phyloP scores from a whole-genome alignment of 1,140 invertebrate genomes.

The Limonius californicus region DNA sequence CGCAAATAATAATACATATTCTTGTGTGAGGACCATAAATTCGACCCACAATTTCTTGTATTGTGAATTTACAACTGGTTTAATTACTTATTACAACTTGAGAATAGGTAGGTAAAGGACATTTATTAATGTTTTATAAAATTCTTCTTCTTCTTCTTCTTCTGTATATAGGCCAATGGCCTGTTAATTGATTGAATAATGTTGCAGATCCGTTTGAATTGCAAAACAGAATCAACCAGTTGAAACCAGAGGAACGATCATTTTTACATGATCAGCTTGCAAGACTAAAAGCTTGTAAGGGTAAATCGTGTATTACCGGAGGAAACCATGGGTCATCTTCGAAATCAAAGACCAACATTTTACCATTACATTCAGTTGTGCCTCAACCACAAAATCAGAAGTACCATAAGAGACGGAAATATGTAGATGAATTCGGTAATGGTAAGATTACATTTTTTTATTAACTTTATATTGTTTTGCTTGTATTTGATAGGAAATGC shows the following conservation, averaged over 20 bases:
- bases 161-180: too few species aligned
- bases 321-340: slow-evolving; percentile 45
- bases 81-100: slow-evolving; percentile 92
- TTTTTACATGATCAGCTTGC: slow-evolving; percentile 73
- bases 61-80: slow-evolving; percentile 96
- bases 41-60: slow-evolving; percentile 94
- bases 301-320: slow-evolving; percentile 62
- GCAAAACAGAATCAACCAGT: slow-evolving; percentile 69
- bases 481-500: too few species aligned
- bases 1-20: slow-evolving; percentile 98
- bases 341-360: slow-evolving; percentile 19
- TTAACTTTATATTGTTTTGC: too few species aligned
- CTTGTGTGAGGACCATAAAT: slow-evolving; percentile 93
- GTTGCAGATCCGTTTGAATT: slow-evolving; percentile 80
- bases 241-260: slow-evolving; percentile 63
- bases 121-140: too few species aligned
- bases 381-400: slow-evolving; percentile 19
- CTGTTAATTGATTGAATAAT: too few species aligned
- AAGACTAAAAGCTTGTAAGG: slow-evolving; percentile 69
- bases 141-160: too few species aligned
- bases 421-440: slow-evolving; percentile 19
- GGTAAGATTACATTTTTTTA: background rate
- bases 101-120: slow-evolving; percentile 62
- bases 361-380: slow-evolving; percentile 21
- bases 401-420: slow-evolving; percentile 25